A percentile compares a stretch with the other conserved stretches of the same genome.
Conservation (phyloP, 2,888 invertebrate species). For the Unio pictorum region DNA sequence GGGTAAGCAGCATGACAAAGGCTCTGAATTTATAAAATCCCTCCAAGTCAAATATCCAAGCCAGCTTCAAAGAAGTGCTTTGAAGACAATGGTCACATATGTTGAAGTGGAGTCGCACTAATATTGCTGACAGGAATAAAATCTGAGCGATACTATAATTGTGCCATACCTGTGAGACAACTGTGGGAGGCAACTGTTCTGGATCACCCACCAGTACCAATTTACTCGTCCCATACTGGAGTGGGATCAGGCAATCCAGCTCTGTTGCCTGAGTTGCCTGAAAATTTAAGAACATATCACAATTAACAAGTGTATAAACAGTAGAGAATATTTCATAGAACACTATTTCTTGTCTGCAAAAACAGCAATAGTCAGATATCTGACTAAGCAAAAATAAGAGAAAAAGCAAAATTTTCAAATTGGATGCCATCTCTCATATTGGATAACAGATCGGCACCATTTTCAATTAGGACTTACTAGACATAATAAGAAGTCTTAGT, state of each 20-base stretch:
- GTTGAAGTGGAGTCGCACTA: background rate
- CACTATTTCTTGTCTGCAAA: too few species aligned
- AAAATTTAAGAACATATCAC: slow-evolving; percentile 5
- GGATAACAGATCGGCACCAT: too few species aligned
- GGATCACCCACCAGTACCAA: slow-evolving; percentile 90
- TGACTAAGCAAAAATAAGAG: too few species aligned
- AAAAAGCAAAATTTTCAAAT: too few species aligned
- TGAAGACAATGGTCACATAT: background rate
- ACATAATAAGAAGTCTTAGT: too few species aligned
- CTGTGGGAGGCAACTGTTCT: slow-evolving; percentile 86
- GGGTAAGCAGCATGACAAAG: too few species aligned
- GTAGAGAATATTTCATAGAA: too few species aligned
- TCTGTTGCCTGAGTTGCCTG: slow-evolving; percentile 90
- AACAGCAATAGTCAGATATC: too few species aligned
- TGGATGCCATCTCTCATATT: too few species aligned
- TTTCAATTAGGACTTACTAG: too few species aligned
- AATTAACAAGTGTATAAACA: background rate
- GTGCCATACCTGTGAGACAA: slow-evolving; percentile 79
- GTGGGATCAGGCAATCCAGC: slow-evolving; percentile 85
- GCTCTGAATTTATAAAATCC: too few species aligned
- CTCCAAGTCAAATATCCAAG: too few species aligned
- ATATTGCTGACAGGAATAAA: background rate
- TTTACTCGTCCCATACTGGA: slow-evolving; percentile 82
- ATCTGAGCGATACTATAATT: background rate
- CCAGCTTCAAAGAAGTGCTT: background rate